Conservation (phyloP, 2,797 vertebrate species). For the Clarias laeviceps region DNA sequence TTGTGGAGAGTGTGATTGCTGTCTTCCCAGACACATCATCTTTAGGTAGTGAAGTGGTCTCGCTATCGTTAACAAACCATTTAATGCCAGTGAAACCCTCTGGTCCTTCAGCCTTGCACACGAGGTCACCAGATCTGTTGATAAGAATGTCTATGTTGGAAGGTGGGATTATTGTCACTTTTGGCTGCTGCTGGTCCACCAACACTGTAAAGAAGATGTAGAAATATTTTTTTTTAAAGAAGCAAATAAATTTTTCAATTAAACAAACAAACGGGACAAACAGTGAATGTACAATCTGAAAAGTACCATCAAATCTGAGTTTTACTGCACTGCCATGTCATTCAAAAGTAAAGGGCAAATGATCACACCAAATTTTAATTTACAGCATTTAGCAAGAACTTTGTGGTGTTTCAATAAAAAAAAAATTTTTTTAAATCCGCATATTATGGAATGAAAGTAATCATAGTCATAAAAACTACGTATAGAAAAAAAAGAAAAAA, state of each 20-base stretch:
- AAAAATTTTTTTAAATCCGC: too few relatives aligned
- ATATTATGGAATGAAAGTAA: too few relatives aligned
- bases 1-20: accelerated
- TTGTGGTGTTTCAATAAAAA: background rate
- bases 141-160: background rate
- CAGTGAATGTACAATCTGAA: background rate
- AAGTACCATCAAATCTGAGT: background rate
- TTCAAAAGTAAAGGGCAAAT: background rate
- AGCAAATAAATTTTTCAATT: background rate
- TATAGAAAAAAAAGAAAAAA: background rate
- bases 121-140: background rate
- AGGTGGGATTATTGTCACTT: background rate
- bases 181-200: accelerated
- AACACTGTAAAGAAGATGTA: background rate
- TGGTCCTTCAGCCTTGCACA: background rate
- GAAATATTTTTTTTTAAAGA: background rate
- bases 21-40: accelerated
- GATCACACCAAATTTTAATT: background rate
- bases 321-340: background rate
- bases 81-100: background rate
- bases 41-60: background rate
- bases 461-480: too few relatives aligned
- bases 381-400: background rate
- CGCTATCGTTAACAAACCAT: accelerated
- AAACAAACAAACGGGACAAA: background rate